Conservation (phyloP, 2,113 vertebrate genomes). For the Sinocyclocheilus anophthalmus region DNA sequence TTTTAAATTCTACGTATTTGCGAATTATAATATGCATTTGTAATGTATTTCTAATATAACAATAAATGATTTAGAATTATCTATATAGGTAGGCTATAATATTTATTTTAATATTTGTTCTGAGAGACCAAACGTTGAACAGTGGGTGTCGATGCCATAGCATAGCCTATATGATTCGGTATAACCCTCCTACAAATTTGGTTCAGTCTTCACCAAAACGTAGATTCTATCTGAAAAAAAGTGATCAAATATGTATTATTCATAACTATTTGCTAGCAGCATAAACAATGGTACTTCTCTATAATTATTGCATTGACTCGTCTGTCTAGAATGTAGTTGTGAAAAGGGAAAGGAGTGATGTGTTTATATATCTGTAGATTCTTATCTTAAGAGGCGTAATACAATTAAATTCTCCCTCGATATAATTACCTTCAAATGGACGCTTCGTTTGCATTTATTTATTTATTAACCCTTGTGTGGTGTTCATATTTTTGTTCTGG, state of each 20-base stretch:
- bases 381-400: background rate
- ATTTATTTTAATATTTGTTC: background rate
- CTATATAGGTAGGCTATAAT: no score
- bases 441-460: slow-evolving; percentile 56
- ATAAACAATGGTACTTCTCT: background rate
- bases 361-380: background rate
- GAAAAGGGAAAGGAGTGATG: background rate
- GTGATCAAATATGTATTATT: background rate
- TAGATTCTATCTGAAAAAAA: background rate
- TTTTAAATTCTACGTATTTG: background rate
- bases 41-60: background rate
- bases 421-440: background rate
- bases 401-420: background rate
- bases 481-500: no score
- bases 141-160: background rate
- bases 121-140: background rate
- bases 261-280: background rate
- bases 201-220: background rate
- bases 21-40: background rate
- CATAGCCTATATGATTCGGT: no score
- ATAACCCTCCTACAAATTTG: background rate
- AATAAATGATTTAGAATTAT: background rate
- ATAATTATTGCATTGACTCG: background rate
- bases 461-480: slow-evolving; percentile 57
- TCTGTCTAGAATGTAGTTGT: background rate